Conservation (phyloP, 2,888 invertebrate species). For the Cyrtodaria siliqua region DNA sequence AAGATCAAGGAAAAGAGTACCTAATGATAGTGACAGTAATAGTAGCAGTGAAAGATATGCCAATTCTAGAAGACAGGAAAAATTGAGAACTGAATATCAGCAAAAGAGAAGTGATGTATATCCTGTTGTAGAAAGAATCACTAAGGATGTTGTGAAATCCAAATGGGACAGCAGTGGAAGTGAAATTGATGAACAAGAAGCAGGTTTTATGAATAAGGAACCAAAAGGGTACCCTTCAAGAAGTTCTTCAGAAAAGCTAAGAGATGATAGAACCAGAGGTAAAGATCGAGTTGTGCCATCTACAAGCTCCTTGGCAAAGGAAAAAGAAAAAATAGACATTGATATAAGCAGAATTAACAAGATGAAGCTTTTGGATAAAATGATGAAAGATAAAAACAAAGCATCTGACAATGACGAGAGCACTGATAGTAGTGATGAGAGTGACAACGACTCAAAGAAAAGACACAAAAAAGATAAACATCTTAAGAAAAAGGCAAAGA, state of each 20-base stretch:
- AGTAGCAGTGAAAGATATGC: conserved; percentile 14
- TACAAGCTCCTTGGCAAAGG: conserved; percentile 7
- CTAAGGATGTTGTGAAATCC: conserved; percentile 42
- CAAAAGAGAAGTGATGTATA: neutral
- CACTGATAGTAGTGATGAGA: conserved; percentile 48
- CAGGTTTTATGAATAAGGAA: neutral
- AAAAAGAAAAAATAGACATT: conserved; percentile 46
- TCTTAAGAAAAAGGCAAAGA: conserved; percentile 42
- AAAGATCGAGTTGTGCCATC: conserved; percentile 20
- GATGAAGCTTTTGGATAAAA: conserved; percentile 43
- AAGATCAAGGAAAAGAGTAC: conserved; percentile 3
- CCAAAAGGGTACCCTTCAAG: neutral
- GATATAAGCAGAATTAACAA: conserved; percentile 61
- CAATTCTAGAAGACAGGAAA: conserved; percentile 13
- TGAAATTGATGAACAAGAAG: conserved; percentile 20
- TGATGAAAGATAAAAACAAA: conserved; percentile 39
- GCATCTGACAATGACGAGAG: conserved; percentile 31
- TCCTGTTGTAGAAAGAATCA: conserved; percentile 1
- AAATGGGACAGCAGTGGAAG: conserved; percentile 62
- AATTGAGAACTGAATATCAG: conserved; percentile 14
- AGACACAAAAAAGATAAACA: conserved; percentile 40
- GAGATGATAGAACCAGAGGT: conserved; percentile 19
- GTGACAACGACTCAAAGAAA: conserved; percentile 34
- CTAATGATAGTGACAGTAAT: conserved; percentile 8
- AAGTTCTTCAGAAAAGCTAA: conserved; percentile 3